A percentile compares a stretch with the other conserved stretches of the same genome.
Evolutionary conservation across 1,140 invertebrate species (phyloP).

Genomic region (Danaus plexippus): DNA sequence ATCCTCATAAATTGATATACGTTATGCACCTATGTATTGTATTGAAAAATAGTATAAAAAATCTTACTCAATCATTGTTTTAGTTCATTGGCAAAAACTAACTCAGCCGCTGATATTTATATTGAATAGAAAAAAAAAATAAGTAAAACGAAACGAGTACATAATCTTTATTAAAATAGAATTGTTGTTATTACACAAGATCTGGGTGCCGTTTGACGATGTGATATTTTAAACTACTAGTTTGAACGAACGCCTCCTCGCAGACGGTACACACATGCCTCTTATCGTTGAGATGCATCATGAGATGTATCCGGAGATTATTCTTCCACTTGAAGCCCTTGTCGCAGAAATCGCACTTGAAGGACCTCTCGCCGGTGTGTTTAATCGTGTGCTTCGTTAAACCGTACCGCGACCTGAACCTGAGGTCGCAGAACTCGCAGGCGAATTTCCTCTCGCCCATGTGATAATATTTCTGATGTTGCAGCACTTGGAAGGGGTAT

Average conservation of each 20-base stretch:
- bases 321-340: conserved; percentile 24
- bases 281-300: conserved; percentile 33
- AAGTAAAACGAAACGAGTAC: too few relatives aligned
- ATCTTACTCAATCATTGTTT: too few relatives aligned
- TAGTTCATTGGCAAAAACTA: too few relatives aligned
- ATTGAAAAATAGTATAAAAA: too few relatives aligned
- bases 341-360: conserved; percentile 12
- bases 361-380: conserved; percentile 55
- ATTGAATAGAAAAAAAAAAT: too few relatives aligned
- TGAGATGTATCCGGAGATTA: conserved; percentile 19
- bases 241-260: conserved; percentile 55
- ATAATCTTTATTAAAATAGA: too few relatives aligned
- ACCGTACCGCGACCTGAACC: conserved; percentile 39
- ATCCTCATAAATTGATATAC: too few relatives aligned
- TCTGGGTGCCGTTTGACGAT: conserved; percentile 29
- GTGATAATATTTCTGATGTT: conserved; percentile 26
- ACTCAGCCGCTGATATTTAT: too few relatives aligned
- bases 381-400: conserved; percentile 66
- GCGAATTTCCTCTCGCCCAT: conserved; percentile 35
- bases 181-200: background rate
- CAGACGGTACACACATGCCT: conserved; percentile 46
- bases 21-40: too few relatives aligned
- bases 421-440: conserved; percentile 47
- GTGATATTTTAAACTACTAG: conserved; percentile 35
- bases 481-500: conserved; percentile 15